Evolutionary conservation across 2,113 vertebrate genomes (phyloP).

Genomic region (Rhagologus leucostigma): DNA sequence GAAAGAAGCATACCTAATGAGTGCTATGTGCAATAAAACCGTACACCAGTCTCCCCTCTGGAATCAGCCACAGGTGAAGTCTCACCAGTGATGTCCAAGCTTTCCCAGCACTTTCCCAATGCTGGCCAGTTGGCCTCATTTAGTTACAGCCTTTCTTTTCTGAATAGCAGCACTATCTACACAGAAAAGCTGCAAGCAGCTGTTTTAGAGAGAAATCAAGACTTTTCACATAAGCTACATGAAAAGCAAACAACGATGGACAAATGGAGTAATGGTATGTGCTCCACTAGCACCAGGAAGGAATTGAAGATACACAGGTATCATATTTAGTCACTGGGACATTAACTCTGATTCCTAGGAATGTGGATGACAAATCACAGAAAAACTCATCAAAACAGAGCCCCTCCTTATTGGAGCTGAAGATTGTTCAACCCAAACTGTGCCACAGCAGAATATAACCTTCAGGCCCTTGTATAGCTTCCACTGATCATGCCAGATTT

Average conservation of each 20-base stretch:
- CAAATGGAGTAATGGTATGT: not conserved
- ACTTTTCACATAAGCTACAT: not conserved
- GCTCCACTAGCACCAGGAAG: not conserved
- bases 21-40: not conserved
- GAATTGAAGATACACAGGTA: not conserved
- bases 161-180: not conserved
- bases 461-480: not conserved
- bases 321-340: not conserved
- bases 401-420: not conserved
- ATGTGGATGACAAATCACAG: not conserved
- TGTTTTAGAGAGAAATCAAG: not conserved
- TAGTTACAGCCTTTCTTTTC: not conserved
- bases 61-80: not conserved
- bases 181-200: not conserved
- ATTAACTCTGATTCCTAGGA: not conserved
- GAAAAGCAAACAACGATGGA: not conserved
- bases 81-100: not conserved
- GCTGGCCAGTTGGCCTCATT: not conserved
- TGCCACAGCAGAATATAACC: not conserved
- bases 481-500: not conserved
- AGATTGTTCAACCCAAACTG: not conserved
- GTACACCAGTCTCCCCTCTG: not conserved
- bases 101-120: not conserved
- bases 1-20: not conserved
- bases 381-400: not conserved